Conservation (phyloP, 1,140 invertebrate species). For the Drosophila miranda region DNA sequence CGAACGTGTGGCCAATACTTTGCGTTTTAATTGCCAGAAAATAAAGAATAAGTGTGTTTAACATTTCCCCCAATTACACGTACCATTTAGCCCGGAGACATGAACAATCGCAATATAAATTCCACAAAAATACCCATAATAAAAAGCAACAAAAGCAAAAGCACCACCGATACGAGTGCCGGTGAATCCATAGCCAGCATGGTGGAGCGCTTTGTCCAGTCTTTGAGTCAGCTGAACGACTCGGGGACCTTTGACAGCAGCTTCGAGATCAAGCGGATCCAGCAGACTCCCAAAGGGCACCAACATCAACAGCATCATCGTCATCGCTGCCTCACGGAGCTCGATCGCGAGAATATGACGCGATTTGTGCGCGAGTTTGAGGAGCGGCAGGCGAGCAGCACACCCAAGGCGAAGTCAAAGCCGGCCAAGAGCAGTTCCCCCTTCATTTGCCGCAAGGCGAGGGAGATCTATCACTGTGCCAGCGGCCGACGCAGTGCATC, state of each 20-base stretch:
- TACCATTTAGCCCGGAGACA: slow-evolving; percentile 45
- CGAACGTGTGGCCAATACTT: slow-evolving; percentile 54
- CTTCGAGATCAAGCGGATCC: slow-evolving; percentile 76
- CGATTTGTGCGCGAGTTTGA: slow-evolving; percentile 74
- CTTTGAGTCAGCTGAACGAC: slow-evolving; percentile 73
- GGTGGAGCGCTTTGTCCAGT: slow-evolving; percentile 75
- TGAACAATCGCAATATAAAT: slow-evolving; percentile 49
- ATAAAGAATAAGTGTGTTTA: slow-evolving; percentile 6
- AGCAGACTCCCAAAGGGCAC: slow-evolving; percentile 27
- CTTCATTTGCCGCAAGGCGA: slow-evolving; percentile 68
- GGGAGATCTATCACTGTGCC: slow-evolving; percentile 62
- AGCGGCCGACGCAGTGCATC: slow-evolving; percentile 73
- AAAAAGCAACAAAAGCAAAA: slow-evolving; percentile 9
- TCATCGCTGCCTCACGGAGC: slow-evolving; percentile 70
- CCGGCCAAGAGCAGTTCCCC: slow-evolving; percentile 51
- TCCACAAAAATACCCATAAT: slow-evolving; percentile 17
- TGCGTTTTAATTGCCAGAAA: slow-evolving; percentile 53
- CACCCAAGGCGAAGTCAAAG: slow-evolving; percentile 50
- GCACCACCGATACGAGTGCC: slow-evolving; percentile 6
- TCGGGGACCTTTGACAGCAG: slow-evolving; percentile 78
- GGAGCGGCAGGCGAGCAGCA: slow-evolving; percentile 48
- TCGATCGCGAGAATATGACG: slow-evolving; percentile 71
- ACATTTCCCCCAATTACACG: slow-evolving; percentile 10
- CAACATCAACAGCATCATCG: slow-evolving; percentile 10
- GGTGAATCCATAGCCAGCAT: slow-evolving; percentile 55